Percentiles rank a stretch among this genome's conserved stretches.
phyloP scores from a whole-genome alignment of 2,113 vertebrate genomes.

The Callocephalon fimbriatum region DNA sequence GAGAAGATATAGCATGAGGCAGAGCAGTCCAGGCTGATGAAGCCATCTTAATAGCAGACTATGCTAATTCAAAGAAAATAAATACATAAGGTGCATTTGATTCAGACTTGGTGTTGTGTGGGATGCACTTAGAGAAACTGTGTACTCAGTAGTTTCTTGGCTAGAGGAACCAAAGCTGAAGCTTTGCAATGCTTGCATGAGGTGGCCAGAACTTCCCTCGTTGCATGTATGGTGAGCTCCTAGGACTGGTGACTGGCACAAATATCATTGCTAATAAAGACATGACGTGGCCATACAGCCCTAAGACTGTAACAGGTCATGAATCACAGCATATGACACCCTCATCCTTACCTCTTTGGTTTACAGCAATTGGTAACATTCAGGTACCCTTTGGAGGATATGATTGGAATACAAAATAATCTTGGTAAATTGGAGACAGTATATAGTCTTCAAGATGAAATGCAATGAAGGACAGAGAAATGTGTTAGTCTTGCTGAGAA shows the following conservation, averaged over 20 bases:
- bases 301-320: neutral
- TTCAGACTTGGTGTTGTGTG: neutral
- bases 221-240: fast-evolving
- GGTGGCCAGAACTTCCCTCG: neutral
- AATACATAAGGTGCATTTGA: neutral
- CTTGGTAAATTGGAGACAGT: neutral
- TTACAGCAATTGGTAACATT: fast-evolving
- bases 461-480: neutral
- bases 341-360: neutral
- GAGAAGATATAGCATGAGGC: neutral
- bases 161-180: neutral
- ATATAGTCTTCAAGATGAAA: neutral
- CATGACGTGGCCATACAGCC: fast-evolving
- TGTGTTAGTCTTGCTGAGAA: neutral
- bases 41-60: neutral
- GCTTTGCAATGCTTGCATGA: fast-evolving
- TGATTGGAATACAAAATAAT: neutral
- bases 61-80: neutral
- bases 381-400: neutral
- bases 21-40: neutral
- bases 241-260: neutral
- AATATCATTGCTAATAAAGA: neutral
- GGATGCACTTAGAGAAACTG: neutral
- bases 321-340: neutral
- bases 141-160: neutral